Percentiles rank a stretch among this genome's conserved stretches.
Conservation (phyloP, 1,140 invertebrate species). For the Linepithema humile region DNA sequence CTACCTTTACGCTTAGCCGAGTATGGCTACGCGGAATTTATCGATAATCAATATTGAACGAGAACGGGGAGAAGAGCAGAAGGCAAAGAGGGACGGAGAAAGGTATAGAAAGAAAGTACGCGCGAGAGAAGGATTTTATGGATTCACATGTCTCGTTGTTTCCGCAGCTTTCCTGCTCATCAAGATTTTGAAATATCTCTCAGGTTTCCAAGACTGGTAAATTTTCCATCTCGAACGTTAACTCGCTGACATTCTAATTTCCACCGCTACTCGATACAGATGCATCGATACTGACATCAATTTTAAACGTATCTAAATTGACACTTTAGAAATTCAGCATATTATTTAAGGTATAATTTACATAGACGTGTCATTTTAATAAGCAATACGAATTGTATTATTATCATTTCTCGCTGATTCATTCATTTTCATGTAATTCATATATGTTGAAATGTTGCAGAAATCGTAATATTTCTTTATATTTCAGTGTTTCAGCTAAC, state of each 20-base stretch:
- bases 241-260: neutral
- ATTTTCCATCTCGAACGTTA: neutral
- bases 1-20: constrained; percentile 77
- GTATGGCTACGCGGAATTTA: constrained; percentile 76
- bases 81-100: neutral
- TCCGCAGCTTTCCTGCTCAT: neutral
- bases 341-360: neutral
- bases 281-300: neutral
- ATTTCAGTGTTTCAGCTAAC: neutral
- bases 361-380: neutral
- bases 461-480: neutral
- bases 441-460: neutral
- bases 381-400: neutral
- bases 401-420: too few species aligned
- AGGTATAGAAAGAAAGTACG: neutral
- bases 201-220: neutral
- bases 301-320: neutral
- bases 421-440: neutral
- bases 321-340: neutral
- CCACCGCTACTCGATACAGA: neutral
- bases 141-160: constrained; percentile 28
- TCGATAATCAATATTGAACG: constrained; percentile 74
- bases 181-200: neutral
- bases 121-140: neutral
- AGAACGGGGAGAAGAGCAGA: neutral